These are phyloP conservation scores for Sterna hirundo DNA, from an alignment of 2,113 vertebrate species.

Conservation along the genomic window DNA sequence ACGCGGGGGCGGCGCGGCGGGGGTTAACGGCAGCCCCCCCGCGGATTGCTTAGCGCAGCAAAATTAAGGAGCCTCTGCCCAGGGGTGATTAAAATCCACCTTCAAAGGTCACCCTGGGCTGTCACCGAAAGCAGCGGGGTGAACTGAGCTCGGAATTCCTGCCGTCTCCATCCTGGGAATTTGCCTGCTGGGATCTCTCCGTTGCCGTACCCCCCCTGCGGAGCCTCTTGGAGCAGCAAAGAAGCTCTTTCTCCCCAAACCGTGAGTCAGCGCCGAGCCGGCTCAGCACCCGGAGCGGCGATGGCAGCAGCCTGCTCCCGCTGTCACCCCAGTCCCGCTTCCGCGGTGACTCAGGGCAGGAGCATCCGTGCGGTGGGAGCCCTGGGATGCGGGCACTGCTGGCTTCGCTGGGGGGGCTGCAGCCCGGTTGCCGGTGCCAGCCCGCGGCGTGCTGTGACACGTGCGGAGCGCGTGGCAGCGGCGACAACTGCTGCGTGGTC, in stretches of 20 bases:
- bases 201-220: neutral
- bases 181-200: too few species aligned
- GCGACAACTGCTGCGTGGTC: neutral
- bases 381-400: accelerated
- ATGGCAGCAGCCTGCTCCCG: neutral
- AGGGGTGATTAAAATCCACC: neutral
- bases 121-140: neutral
- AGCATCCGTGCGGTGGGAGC: neutral
- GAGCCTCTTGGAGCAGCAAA: neutral
- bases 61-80: neutral
- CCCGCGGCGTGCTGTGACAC: accelerated
- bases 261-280: neutral
- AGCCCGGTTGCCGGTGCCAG: neutral
- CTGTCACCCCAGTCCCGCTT: neutral
- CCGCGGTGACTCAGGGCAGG: neutral
- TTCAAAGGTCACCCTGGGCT: slow-evolving; percentile 10
- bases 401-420: neutral
- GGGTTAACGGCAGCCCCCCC: neutral
- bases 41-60: neutral
- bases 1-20: accelerated
- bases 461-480: neutral
- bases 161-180: accelerated
- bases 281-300: neutral
- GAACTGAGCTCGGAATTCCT: neutral
- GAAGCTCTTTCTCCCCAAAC: neutral